Base-by-base conservation (phyloP, 2,888 invertebrate species). In the Archaeoteleia sp. region DNA sequence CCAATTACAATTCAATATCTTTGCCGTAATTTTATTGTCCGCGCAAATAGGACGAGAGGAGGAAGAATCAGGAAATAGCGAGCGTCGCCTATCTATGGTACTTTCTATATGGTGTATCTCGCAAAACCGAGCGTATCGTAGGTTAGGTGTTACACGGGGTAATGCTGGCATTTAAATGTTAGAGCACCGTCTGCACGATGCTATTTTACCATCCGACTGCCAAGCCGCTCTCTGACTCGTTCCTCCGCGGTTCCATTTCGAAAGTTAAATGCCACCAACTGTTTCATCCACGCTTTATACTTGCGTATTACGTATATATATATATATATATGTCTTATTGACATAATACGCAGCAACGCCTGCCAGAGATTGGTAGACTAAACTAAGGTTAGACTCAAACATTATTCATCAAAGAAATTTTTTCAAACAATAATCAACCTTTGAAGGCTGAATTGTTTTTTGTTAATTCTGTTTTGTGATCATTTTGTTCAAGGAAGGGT, bases 151-250 rank as follows among this genome's bases (percentile, higher is more conserved):
- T 51, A 53, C 62, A 49, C 63, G 45, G 72, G 70, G 71, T 74
- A 77, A 70, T 72, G 76, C 75, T 83, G 83, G 82, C 83, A 83
- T 83, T 83, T 83, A 82, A 83, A 83, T 83, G 83, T 82, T 69
- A 69, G 57, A 61, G 73, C 74, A 74, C 77, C 76, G 77, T 78
- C 76, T 75, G 74, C 73, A 69, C 74, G 73, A 70, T 83, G 83
- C 76, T 83, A 83, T 83, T 83, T 83, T 75, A 67, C 73, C 70
- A 68, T 54, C 43, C 60, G 60, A 67, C 65, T 58, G 60, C 68
- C 70, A 71, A 73, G 62, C 61, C 55, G 37, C 63, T 65, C 69
- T 72, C 73, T 55, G 62, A 62, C 32, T 17, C 29, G 25, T 23
- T 46, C 35, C 57, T 32, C 40, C 12, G 23, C 61, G 65, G 72